Evolutionary conservation across 2,113 vertebrate species (phyloP), one percentile per base, ranked within the genome.

Genomic region (Bos indicus): DNA sequence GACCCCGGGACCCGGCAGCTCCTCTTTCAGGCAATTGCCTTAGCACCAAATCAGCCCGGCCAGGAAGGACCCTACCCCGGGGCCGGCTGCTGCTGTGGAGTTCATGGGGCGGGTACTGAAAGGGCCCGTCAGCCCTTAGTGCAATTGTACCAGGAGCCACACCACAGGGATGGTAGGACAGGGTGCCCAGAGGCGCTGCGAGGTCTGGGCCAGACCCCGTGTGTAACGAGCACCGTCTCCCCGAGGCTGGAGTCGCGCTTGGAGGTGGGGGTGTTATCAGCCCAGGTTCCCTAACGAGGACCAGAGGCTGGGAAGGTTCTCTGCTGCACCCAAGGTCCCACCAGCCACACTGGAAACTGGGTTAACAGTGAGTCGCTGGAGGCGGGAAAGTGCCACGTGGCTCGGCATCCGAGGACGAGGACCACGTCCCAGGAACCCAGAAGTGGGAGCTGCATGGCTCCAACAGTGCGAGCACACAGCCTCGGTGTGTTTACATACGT

Each of bases 401-500:
- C 2, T 3, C 12, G 0, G 5, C 16, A 0, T 3, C 11, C 0
- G 1, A 0, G 46, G 51, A 6, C 0, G 2, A 4, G 33, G 9
- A 46, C 6, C 28, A 0, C 1, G 6, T 5, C 51, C 36, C 1
- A 3, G 0, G 40, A 16, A 2, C 23, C 12, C 6, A 0, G 1
- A 2, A 7, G 16, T 0, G n/a, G 16, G 10, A 2, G 14, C 5
- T 0, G 1, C 59, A 6, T 0, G 0, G 28, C 3, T 0, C 2
- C 3, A 0, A 2, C 3, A 0, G 13, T 0, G n/a, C 0, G 2
- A 0, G 17, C 1, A 0, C n/a, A 0, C 51, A 15, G 6, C 28
- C 11, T 1, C 0, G 3, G 0, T 1, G 1, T 0, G 9, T 1
- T 2, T 17, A 2, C 1, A 13, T 0, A 0, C 0, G 3, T 7